Percentiles rank a stretch among this genome's conserved stretches.
phyloP scores from a whole-genome alignment of 2,888 invertebrate genomes.

The Euclidia mi region DNA sequence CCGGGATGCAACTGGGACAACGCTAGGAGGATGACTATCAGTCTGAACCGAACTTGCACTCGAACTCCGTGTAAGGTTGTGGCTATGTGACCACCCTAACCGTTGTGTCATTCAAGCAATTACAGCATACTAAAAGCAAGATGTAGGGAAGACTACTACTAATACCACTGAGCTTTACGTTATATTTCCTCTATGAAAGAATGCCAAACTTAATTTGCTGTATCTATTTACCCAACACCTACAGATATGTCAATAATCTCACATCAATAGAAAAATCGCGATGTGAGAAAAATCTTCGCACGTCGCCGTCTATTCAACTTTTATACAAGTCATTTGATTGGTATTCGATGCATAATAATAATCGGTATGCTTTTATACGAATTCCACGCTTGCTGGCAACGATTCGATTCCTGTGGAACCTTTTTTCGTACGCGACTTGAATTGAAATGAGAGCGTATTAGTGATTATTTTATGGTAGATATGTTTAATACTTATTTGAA shows the following conservation, averaged over 20 bases:
- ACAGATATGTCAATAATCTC: slow-evolving; percentile 42
- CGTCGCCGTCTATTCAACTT: slow-evolving; percentile 54
- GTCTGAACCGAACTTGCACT: too few species aligned
- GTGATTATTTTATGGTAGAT: slow-evolving; percentile 53
- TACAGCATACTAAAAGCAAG: too few species aligned
- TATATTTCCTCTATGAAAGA: too few species aligned
- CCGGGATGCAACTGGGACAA: too few species aligned
- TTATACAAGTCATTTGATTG: slow-evolving; percentile 61
- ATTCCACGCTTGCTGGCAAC: slow-evolving; percentile 66
- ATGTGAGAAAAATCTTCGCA: slow-evolving; percentile 63
- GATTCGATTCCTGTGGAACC: slow-evolving; percentile 68
- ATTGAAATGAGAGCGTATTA: slow-evolving; percentile 58
- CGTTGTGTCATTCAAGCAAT: too few species aligned
- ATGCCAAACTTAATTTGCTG: too few species aligned
- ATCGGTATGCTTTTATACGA: slow-evolving; percentile 80
- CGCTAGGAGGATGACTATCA: too few species aligned
- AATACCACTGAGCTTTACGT: too few species aligned
- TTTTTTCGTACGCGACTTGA: slow-evolving; percentile 74
- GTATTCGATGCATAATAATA: slow-evolving; percentile 78
- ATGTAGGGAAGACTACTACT: too few species aligned
- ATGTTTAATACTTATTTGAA: slow-evolving; percentile 47
- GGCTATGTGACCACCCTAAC: too few species aligned
- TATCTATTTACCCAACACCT: neutral
- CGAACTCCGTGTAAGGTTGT: too few species aligned
- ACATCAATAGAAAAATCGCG: slow-evolving; percentile 58